These are phyloP conservation scores for Progne subis DNA, from an alignment of 2,113 vertebrate genomes.

Conservation along the genomic window DNA sequence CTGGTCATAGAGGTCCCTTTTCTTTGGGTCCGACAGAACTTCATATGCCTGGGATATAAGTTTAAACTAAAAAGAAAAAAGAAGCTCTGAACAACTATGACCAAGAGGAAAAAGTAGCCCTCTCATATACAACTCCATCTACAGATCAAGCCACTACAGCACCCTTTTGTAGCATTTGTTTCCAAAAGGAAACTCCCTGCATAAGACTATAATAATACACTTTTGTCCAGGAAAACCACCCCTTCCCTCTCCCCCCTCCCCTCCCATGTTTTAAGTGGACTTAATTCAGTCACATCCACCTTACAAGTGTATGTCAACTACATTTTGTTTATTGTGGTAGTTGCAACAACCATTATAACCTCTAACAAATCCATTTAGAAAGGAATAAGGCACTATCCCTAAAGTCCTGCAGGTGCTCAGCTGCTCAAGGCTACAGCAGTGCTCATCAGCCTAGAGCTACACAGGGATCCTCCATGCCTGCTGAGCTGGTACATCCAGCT, in stretches of 20 bases:
- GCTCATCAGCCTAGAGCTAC: background rate
- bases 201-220: background rate
- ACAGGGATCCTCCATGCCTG: background rate
- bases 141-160: background rate
- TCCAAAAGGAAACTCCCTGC: background rate
- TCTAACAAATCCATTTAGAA: background rate
- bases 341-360: background rate
- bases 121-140: constrained; percentile 10
- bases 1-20: constrained; percentile 94
- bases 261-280: background rate
- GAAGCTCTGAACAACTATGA: constrained; percentile 62
- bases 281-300: background rate
- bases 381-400: background rate
- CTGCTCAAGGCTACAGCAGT: background rate
- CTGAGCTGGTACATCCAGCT: background rate
- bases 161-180: background rate
- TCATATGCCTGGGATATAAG: constrained; percentile 98
- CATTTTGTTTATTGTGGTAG: accelerated
- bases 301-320: background rate
- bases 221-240: background rate
- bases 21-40: constrained; percentile 94
- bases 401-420: background rate
- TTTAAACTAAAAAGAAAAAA: constrained; percentile 87
- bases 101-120: constrained; percentile 42
- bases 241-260: constrained; percentile 3